These are phyloP conservation scores for Pterobdella sp. DNA, from an alignment of 2,888 invertebrate species.

Conservation along the genomic window DNA sequence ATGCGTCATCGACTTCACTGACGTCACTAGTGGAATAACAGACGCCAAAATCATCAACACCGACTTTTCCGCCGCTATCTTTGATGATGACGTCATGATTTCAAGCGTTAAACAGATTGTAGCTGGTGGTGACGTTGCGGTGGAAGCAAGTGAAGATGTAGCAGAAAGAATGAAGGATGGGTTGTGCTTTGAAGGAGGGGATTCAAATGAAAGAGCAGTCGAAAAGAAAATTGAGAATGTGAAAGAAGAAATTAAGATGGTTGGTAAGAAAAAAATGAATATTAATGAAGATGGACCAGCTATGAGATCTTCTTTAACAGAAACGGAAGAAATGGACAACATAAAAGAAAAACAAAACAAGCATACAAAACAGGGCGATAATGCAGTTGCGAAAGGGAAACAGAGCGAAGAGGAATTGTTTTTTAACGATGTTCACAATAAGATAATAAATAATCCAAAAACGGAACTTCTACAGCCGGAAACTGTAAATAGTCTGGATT, in stretches of 20 bases:
- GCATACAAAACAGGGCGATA: background rate
- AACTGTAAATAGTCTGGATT: too few species aligned
- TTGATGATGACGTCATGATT: slow-evolving; percentile 2
- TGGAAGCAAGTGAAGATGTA: background rate
- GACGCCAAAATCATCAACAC: background rate
- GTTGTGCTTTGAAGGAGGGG: background rate
- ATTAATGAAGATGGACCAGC: background rate
- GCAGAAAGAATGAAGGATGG: background rate
- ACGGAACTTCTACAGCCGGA: background rate
- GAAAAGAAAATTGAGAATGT: background rate
- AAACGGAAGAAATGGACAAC: background rate
- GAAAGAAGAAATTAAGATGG: background rate
- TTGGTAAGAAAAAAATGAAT: background rate
- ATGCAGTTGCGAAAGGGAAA: background rate
- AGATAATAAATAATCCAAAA: background rate
- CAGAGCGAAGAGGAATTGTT: background rate
- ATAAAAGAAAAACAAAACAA: background rate
- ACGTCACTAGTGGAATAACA: background rate
- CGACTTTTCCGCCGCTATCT: background rate
- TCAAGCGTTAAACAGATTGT: background rate
- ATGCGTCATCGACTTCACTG: background rate
- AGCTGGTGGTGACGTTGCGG: background rate
- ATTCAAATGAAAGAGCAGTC: background rate
- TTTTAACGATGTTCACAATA: background rate
- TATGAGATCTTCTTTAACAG: background rate